Percentiles rank a stretch among this genome's conserved stretches.
These are phyloP conservation scores for Drosophila nikananu DNA, from an alignment of 1,140 invertebrate species.

Conservation along the genomic window DNA sequence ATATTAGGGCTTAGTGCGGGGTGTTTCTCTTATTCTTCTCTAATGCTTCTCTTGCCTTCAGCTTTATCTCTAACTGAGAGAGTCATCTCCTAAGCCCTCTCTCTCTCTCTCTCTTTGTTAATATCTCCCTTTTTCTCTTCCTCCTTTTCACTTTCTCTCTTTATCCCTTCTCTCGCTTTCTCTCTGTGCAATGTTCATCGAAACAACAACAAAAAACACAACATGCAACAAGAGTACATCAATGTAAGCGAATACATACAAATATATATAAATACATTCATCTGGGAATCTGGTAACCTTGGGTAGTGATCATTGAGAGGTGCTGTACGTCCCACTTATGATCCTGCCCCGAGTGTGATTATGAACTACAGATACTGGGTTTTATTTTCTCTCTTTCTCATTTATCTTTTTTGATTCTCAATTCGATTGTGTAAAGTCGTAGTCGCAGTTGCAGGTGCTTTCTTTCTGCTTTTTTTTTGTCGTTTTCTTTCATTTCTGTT, in stretches of 20 bases:
- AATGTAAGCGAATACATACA: constrained; percentile 48
- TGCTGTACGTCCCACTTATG: background rate
- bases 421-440: constrained; percentile 22
- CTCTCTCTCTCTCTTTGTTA: background rate
- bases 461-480: background rate
- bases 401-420: constrained; percentile 35
- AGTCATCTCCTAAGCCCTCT: background rate
- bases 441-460: background rate
- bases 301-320: background rate
- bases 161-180: background rate
- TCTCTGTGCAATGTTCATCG: constrained; percentile 43
- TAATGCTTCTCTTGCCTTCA: background rate
- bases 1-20: constrained; percentile 9
- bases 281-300: constrained; percentile 12
- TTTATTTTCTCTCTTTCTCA: background rate
- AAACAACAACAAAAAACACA: constrained; percentile 53
- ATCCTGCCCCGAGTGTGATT: constrained; percentile 19
- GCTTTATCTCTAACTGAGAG: background rate
- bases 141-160: background rate
- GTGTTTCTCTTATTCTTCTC: background rate
- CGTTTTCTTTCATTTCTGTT: background rate
- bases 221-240: constrained; percentile 55
- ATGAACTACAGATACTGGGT: constrained; percentile 11
- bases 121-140: background rate
- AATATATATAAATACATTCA: constrained; percentile 46